Conservation (phyloP, 2,888 invertebrate genomes). For the Rhopalosiphum nymphaeae region DNA sequence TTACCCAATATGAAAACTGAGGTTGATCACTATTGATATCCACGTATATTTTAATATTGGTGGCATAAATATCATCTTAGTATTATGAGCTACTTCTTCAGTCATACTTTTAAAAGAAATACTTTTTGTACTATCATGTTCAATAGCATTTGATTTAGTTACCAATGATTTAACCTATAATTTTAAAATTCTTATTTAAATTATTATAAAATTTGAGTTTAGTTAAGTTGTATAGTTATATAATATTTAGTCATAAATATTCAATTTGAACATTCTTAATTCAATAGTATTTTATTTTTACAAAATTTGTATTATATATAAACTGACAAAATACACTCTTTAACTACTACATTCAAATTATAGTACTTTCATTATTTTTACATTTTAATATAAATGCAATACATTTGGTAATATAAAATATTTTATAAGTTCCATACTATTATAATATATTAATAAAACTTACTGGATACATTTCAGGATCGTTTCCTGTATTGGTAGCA, state of each 20-base stretch:
- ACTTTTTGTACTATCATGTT: slow-evolving; percentile 43
- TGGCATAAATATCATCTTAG: slow-evolving; percentile 83
- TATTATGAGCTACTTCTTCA: slow-evolving; percentile 83
- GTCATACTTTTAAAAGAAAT: slow-evolving; percentile 76
- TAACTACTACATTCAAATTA: background rate
- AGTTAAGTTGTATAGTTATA: background rate
- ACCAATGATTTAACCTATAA: slow-evolving; percentile 64
- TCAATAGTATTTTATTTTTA: background rate
- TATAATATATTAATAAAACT: slow-evolving; percentile 69
- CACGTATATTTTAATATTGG: slow-evolving; percentile 86
- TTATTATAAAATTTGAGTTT: background rate
- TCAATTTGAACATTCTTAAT: background rate
- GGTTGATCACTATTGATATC: slow-evolving; percentile 90
- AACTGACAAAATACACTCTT: background rate
- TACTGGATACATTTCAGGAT: slow-evolving; percentile 82
- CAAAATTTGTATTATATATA: background rate
- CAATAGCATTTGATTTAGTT: slow-evolving; percentile 58
- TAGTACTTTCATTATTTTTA: background rate
- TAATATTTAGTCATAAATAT: background rate
- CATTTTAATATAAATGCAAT: background rate
- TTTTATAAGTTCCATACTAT: background rate
- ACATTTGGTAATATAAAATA: background rate
- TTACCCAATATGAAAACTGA: slow-evolving; percentile 92
- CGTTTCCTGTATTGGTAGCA: slow-evolving; percentile 83
- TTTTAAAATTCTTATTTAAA: background rate